Evolutionary conservation across 2,113 vertebrate genomes (phyloP), one percentile per base, ranked within the genome.

Genomic region (Thinocorus orbignyianus): DNA sequence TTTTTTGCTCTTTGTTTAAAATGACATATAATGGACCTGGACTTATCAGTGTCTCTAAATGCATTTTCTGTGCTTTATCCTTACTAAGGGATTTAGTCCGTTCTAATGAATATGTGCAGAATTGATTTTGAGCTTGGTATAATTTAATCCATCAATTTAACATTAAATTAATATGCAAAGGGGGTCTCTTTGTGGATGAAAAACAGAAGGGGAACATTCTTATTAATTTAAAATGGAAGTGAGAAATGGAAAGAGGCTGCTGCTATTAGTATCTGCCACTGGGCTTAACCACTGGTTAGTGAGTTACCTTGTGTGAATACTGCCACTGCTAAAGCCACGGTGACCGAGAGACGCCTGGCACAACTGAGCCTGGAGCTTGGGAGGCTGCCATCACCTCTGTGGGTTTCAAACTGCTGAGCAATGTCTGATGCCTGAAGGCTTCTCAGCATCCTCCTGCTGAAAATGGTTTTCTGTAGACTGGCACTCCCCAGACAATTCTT

Each of bases 101-200:
- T 98, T 97, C 98, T 98, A 98, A 98, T 98, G 98, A 98, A 98
- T 96, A 97, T 94, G 97, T 96, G 97, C 98, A 98, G 98, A 98
- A 99, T 98, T 98, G 99, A 99, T 99, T 99, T 97, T 97, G 97
- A 98, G 98, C 98, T 98, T 96, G 96, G 98, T 98, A 99, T 99
- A 99, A 99, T 99, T 99, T 99, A 99, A 99, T 99, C 98, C 98
- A 99, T 99, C 99, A 99, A 98, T 99, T 99, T 99, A 99, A 98
- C 98, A 98, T 99, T 98, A 98, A 98, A 98, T 98, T 98, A 98
- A 99, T 99, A 99, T 99, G 98, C 98, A 98, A 98, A 98, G 97
- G 96, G 96, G 95, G 94, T 95, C 97, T 98, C 96, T 98, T 97
- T 97, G 97, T 96, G 98, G 97, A 97, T 98, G 97, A 97, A 97